These are phyloP conservation scores for Leptatherina wallacei DNA, from an alignment of 2,797 vertebrate species.

Conservation along the genomic window DNA sequence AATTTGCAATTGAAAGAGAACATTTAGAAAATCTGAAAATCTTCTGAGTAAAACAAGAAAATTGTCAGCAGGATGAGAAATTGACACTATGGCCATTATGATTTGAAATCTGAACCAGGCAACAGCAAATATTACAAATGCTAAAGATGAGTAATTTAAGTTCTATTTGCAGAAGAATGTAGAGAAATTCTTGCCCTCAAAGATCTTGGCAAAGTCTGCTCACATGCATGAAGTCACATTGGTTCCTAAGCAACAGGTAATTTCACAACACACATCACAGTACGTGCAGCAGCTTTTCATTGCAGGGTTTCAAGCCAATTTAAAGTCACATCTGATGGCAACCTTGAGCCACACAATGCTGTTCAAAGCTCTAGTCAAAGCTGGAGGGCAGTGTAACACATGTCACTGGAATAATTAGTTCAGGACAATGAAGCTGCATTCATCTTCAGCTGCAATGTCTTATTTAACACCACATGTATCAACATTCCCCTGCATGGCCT, in stretches of 20 bases:
- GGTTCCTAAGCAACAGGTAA: conserved; percentile 88
- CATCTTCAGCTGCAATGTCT: conserved; percentile 62
- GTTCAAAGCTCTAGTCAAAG: conserved; percentile 53
- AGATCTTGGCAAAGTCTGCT: conserved; percentile 72
- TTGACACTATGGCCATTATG: not conserved
- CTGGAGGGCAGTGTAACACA: conserved; percentile 43
- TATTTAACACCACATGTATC: conserved; percentile 44
- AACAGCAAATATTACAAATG: not conserved
- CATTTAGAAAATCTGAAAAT: conserved; percentile 1
- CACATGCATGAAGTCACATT: conserved; percentile 66
- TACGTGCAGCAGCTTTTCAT: conserved; percentile 68
- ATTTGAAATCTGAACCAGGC: not conserved
- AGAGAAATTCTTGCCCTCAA: conserved; percentile 45
- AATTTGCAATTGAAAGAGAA: not conserved
- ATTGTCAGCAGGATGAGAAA: not conserved
- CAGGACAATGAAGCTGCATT: conserved; percentile 70
- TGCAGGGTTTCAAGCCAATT: conserved; percentile 60
- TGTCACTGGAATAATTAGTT: conserved; percentile 68
- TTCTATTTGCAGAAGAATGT: not conserved
- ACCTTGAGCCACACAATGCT: conserved; percentile 70
- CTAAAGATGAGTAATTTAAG: not conserved
- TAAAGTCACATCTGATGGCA: conserved; percentile 65
- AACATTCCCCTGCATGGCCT: conserved; percentile 64
- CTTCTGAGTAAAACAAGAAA: not conserved
- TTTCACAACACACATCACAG: conserved; percentile 69